Percentiles rank a stretch among this genome's conserved stretches.
phyloP scores from a whole-genome alignment of 2,888 invertebrate genomes.

The Digitonthophagus gazella region DNA sequence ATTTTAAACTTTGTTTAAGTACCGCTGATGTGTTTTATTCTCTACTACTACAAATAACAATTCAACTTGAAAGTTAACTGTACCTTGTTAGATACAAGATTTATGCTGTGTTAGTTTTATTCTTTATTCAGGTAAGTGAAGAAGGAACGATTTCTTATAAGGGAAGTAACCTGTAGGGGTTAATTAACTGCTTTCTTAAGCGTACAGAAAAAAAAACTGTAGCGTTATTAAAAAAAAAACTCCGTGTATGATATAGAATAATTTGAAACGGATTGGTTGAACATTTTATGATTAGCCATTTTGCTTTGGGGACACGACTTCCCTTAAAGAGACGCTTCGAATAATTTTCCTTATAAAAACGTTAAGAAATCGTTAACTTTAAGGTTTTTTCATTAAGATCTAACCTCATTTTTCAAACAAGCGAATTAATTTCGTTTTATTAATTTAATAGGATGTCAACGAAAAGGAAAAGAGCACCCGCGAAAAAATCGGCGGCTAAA shows the following conservation, averaged over 20 bases:
- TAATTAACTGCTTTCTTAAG: background rate
- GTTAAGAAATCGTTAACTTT: background rate
- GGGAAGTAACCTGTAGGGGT: background rate
- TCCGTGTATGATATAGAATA: constrained; percentile 36
- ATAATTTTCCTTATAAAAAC: background rate
- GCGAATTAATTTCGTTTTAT: background rate
- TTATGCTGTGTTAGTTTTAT: constrained; percentile 15
- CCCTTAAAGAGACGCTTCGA: background rate
- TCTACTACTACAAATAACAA: constrained; percentile 3
- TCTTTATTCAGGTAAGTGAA: constrained; percentile 10
- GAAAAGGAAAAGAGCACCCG: constrained; percentile 48
- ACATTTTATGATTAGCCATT: constrained; percentile 42
- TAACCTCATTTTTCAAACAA: background rate
- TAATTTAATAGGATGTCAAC: constrained; percentile 39
- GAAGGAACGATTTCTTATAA: background rate
- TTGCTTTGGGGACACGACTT: constrained; percentile 36
- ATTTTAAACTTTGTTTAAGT: background rate
- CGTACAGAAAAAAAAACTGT: constrained; percentile 34
- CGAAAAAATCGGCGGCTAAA: constrained; percentile 43
- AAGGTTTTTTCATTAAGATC: background rate
- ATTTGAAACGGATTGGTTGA: constrained; percentile 38
- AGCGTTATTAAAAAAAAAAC: constrained; percentile 43
- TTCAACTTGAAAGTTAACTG: constrained; percentile 18
- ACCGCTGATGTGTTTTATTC: background rate
- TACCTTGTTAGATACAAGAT: constrained; percentile 13